Evolutionary conservation across 2,113 vertebrate genomes (phyloP).

Genomic region (Scopus umbretta): DNA sequence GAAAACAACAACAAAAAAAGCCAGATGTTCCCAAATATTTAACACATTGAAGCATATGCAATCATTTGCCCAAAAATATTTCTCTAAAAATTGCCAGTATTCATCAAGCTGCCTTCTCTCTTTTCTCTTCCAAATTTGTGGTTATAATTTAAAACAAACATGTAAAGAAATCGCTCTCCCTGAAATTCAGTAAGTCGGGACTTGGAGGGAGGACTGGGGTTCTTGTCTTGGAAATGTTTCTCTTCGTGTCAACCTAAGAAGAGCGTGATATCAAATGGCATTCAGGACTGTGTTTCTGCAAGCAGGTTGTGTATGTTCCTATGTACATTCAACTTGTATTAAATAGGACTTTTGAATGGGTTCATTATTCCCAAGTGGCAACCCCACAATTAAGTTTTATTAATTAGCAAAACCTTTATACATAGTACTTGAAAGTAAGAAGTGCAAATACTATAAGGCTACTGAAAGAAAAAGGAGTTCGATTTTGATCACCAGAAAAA

Average conservation of each 20-base stretch:
- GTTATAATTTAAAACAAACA: conserved; percentile 43
- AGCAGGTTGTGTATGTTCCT: neutral
- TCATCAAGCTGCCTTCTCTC: conserved; percentile 23
- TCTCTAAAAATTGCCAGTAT: neutral
- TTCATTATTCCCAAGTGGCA: neutral
- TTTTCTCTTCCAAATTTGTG: conserved; percentile 35
- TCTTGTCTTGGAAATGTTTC: neutral
- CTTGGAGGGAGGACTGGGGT: neutral
- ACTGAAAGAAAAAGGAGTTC: neutral
- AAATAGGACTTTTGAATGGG: neutral
- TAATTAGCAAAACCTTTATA: neutral
- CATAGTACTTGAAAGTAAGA: neutral
- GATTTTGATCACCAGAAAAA: neutral
- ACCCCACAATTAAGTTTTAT: neutral
- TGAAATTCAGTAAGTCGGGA: conserved; percentile 5
- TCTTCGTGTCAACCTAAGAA: neutral
- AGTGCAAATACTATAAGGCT: neutral
- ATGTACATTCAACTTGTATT: neutral
- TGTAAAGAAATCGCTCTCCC: neutral
- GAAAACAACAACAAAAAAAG: neutral
- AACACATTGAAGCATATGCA: neutral
- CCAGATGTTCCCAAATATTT: conserved; percentile 32
- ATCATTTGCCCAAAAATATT: conserved; percentile 21
- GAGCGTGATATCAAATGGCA: neutral
- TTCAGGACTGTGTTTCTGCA: neutral